Conservation (phyloP, 2,888 invertebrate species). For the Nemurella pictetii region DNA sequence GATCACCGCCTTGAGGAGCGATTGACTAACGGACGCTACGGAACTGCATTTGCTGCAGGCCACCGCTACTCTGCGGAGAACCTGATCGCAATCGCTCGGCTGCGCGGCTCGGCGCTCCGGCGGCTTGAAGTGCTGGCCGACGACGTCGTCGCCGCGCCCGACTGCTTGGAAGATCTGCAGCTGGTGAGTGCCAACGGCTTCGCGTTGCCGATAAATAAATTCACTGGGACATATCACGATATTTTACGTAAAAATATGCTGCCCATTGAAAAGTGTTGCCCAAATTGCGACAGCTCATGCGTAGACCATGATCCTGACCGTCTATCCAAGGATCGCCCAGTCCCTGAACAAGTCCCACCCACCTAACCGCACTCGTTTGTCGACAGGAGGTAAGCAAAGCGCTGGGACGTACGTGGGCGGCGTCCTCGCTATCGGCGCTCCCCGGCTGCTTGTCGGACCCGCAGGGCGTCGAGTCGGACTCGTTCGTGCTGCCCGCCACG, state of each 20-base stretch:
- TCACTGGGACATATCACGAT: too few relatives aligned
- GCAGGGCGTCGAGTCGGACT: not conserved
- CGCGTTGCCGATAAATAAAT: too few relatives aligned
- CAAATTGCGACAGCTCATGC: too few relatives aligned
- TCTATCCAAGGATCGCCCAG: too few relatives aligned
- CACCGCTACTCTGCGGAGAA: conserved; percentile 65
- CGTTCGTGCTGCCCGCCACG: not conserved
- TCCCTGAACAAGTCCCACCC: not conserved
- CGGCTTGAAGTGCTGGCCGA: conserved; percentile 61
- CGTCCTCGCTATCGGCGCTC: conserved; percentile 56
- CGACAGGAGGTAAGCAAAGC: conserved; percentile 60
- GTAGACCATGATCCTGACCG: too few relatives aligned
- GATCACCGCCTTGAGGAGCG: too few relatives aligned
- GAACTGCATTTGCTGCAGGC: conserved; percentile 54
- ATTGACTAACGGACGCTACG: too few relatives aligned
- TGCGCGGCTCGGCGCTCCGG: conserved; percentile 59
- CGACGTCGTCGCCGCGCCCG: conserved; percentile 50
- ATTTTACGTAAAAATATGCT: too few relatives aligned
- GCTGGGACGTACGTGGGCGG: conserved; percentile 61
- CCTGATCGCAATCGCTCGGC: conserved; percentile 65
- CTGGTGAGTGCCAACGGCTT: conserved; percentile 25
- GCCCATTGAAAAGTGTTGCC: too few relatives aligned
- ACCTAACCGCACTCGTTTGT: not conserved
- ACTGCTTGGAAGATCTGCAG: conserved; percentile 26
- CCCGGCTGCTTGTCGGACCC: conserved; percentile 47